Base-by-base conservation (phyloP, 1,140 invertebrate genomes). In the Tyrophagus putrescentiae region DNA sequence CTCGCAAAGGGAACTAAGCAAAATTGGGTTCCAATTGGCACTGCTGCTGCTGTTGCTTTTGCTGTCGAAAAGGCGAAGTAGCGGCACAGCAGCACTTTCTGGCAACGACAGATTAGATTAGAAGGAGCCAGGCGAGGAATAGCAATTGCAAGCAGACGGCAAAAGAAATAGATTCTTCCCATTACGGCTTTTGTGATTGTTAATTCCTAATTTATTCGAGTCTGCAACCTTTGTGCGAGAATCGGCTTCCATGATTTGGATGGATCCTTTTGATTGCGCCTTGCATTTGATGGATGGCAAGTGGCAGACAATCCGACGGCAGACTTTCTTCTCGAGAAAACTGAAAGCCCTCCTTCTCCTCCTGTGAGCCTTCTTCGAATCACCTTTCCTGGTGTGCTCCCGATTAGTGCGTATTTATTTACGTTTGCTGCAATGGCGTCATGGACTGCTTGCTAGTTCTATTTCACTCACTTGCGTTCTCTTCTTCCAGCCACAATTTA, bases 101-200 rank as follows among this genome's bases (percentile, higher is more conserved):
- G 45, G 7, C 18, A 18, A 48, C 45, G 45, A 48, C 45, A 48
- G 45, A 48, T 48, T 48, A 48, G 45, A 48, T 48, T 48, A 48
- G 45, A 48, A 48, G 18, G 7, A 18, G 45, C 18, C n/a, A 48
- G 31, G 18, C 31, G 7, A 6, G 45, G 18, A 48, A 7, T 7
- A 48, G 45, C 18, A 48, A 48, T 48, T 7, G 18, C 21, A 7
- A 21, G 31, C 45, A 6, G 45, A 7, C 45, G 7, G 45, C 45
- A 6, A 48, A 13, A 21, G 21, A 29, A 48, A 48, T 48, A 48
- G 45, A 48, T 7, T 48, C 18, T 18, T 6, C 7, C 45, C 7
- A 48, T 48, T 48, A 21, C 31, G 18, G 45, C 45, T 21, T 48
- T 48, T 48, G 45, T 48, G 45, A 48, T 48, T 48, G 45, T 18